A percentile compares a stretch with the other conserved stretches of the same genome.
phyloP scores from a whole-genome alignment of 1,140 invertebrate genomes.

The Drosophila sp. region DNA sequence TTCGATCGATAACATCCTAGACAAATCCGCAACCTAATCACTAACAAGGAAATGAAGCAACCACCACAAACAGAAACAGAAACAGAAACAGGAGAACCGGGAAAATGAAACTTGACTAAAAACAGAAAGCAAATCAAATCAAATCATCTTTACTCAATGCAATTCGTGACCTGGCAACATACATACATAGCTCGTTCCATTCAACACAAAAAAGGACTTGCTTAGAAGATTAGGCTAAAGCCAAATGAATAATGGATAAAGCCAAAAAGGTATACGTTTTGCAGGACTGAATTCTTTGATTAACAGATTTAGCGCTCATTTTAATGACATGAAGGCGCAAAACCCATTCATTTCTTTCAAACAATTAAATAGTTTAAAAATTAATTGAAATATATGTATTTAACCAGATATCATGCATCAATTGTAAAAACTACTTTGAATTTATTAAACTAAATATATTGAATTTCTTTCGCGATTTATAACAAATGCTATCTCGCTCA shows the following conservation, averaged over 20 bases:
- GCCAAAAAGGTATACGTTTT: neutral
- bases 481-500: too few relatives aligned
- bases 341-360: too few relatives aligned
- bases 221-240: neutral
- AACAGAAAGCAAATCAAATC: conserved; percentile 43
- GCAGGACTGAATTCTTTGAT: neutral
- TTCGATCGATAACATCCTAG: conserved; percentile 66
- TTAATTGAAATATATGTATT: too few relatives aligned
- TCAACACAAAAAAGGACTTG: neutral
- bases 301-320: too few relatives aligned
- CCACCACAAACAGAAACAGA: neutral
- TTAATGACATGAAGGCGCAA: too few relatives aligned
- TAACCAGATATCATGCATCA: too few relatives aligned
- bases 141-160: conserved; percentile 30
- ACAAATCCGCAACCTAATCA: conserved; percentile 70
- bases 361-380: too few relatives aligned
- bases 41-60: conserved; percentile 56
- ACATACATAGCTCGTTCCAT: neutral
- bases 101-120: conserved; percentile 55
- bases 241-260: neutral
- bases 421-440: too few relatives aligned
- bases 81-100: conserved; percentile 20
- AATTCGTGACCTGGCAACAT: conserved; percentile 24
- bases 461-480: too few relatives aligned
- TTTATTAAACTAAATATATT: too few relatives aligned